Evolutionary conservation across 2,888 invertebrate genomes (phyloP), one percentile per base, ranked within the genome.

Genomic region (Crematogaster levior): DNA sequence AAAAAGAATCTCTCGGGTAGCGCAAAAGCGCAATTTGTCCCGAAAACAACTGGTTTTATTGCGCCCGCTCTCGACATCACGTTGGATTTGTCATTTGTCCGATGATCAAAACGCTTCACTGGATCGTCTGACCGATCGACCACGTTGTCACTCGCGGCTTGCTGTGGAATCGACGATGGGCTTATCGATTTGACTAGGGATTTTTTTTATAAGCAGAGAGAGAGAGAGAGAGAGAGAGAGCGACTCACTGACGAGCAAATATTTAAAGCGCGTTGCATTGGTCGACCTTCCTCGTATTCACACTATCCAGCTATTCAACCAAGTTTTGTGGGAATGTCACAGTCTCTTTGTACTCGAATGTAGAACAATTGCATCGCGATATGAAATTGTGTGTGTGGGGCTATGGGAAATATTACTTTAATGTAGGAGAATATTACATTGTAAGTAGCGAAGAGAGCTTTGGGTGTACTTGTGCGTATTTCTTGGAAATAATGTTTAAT

Each of bases 81-180:
- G 75, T 40, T 84, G 86, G 85, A 83, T 82, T 84, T 86, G 87
- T 91, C 90, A 90, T 91, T 90, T 89, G 89, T 85, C 86, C 77
- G 86, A 85, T 83, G 86, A 89, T 86, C 82, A 82, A 87, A 85
- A 70, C 77, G 61, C 61, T 37, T 37, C 75, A 74, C 51, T 43
- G 60, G 61, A 48, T 21, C 30, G 56, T 21, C 21, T 21, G 61
- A 40, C n/a, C 81, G 80, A 80, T 84, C 65, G 65, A 53, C 68
- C 63, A 73, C 85, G 81, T 74, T 65, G 40, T 75, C 65, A 56
- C 34, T 70, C 43, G 48, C 30, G 51, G 27, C 37, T 83, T 82
- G 61, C 65, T 68, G 80, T 81, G 75, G 75, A 85, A 84, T 86
- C 82, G 43, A 63, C 53, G 75, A 43, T 75, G 9, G 53, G 53